Percentiles rank a stretch among this genome's conserved stretches.
Evolutionary conservation across 35 echinoderm and acorn worm genomes (phyloP).

Genomic region (Heliocidaris tuberculata): DNA sequence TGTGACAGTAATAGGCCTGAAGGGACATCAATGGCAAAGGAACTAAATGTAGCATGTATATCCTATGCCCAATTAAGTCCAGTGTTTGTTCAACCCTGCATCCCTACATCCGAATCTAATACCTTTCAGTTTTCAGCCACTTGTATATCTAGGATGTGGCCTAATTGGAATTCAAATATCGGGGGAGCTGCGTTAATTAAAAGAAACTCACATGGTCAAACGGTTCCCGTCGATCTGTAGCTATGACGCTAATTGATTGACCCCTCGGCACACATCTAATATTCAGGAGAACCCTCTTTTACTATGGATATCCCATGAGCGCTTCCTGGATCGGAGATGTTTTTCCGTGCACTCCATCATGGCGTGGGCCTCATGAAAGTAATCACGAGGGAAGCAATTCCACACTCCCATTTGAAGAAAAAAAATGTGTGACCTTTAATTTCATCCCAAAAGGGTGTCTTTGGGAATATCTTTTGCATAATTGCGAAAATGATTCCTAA

Average conservation of each 20-base stretch:
- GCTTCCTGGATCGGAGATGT: neutral
- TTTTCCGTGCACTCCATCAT: neutral
- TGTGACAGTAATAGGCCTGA: neutral
- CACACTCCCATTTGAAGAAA: neutral
- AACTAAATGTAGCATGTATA: constrained; percentile 3
- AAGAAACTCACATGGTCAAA: neutral
- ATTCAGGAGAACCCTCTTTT: constrained; percentile 1
- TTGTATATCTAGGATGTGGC: constrained; percentile 7
- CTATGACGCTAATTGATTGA: constrained; percentile 5
- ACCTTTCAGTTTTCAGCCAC: constrained; percentile 9
- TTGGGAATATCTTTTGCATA: too few species aligned
- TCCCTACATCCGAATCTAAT: neutral
- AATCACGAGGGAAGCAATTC: neutral
- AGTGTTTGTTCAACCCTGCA: neutral
- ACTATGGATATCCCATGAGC: neutral
- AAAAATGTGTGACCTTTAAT: too few species aligned
- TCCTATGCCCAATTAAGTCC: neutral
- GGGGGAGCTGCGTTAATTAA: neutral
- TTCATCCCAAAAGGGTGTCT: too few species aligned
- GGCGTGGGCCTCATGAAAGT: neutral
- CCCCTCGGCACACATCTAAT: neutral
- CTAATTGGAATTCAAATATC: constrained; percentile 18
- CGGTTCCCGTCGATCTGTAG: constrained; percentile 6
- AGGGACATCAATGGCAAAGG: neutral
- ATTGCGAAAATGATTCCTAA: too few species aligned